These are phyloP conservation scores for Eulemur macaco DNA, from an alignment of 2,113 vertebrate species.

Conservation along the genomic window DNA sequence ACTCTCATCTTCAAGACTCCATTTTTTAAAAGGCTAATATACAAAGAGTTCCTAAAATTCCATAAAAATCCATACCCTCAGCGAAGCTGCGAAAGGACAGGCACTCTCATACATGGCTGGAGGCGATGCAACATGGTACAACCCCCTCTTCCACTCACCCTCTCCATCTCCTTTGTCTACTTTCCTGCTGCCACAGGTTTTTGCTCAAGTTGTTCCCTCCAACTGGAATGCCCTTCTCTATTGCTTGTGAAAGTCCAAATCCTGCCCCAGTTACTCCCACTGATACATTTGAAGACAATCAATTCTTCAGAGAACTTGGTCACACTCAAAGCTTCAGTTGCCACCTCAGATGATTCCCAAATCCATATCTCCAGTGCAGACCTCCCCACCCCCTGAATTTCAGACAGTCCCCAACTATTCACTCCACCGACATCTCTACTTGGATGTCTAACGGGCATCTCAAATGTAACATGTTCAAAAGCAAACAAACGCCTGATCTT, in stretches of 20 bases:
- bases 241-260: slow-evolving; percentile 14
- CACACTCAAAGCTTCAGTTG: too few species aligned
- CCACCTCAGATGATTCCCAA: too few species aligned
- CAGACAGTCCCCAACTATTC: too few species aligned
- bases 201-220: not conserved
- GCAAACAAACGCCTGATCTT: not conserved
- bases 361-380: too few species aligned
- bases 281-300: not conserved
- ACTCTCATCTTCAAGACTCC: not conserved
- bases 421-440: too few species aligned
- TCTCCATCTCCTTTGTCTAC: too few species aligned
- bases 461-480: not conserved
- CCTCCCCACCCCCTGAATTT: too few species aligned
- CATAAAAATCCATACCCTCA: not conserved
- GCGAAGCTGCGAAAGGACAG: not conserved
- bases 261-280: not conserved
- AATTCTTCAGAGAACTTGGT: too few species aligned
- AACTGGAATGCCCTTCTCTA: not conserved
- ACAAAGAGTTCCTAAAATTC: not conserved
- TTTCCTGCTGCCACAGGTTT: too few species aligned
- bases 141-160: too few species aligned
- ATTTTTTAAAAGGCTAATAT: not conserved
- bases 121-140: not conserved
- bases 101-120: not conserved
- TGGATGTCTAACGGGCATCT: too few species aligned